These are phyloP conservation scores for Catharus fuscescens DNA, from an alignment of 2,113 vertebrate genomes.

Conservation along the genomic window DNA sequence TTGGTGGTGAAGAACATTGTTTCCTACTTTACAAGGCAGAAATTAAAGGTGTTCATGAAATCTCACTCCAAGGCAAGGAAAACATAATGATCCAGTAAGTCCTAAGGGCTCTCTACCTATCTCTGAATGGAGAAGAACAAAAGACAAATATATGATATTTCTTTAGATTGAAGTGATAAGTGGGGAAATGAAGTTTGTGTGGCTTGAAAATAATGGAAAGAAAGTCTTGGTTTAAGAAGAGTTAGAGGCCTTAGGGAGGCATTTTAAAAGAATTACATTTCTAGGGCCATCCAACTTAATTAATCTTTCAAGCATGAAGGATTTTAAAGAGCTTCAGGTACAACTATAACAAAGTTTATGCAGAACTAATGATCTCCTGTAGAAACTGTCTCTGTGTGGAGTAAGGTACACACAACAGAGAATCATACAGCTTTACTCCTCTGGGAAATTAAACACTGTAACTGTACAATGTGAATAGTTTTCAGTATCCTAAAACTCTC, in stretches of 20 bases:
- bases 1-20: background rate
- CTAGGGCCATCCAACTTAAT: background rate
- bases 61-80: background rate
- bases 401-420: background rate
- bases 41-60: slow-evolving; percentile 45
- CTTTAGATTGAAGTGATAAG: slow-evolving; percentile 26
- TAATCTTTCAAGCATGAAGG: slow-evolving; percentile 7
- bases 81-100: slow-evolving; percentile 2
- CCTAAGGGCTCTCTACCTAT: slow-evolving; percentile 3
- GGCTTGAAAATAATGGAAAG: slow-evolving; percentile 20
- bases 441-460: background rate
- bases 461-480: background rate
- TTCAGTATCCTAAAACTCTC: background rate
- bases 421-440: background rate
- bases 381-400: background rate
- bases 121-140: slow-evolving; percentile 13
- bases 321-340: slow-evolving; percentile 32
- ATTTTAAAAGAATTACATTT: slow-evolving; percentile 29
- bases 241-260: background rate
- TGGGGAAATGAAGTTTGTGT: slow-evolving; percentile 23
- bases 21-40: slow-evolving; percentile 9
- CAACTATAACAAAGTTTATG: slow-evolving; percentile 30
- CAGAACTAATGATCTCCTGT: background rate
- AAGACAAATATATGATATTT: slow-evolving; percentile 23
- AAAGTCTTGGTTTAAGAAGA: slow-evolving; percentile 12